A percentile compares a stretch with the other conserved stretches of the same genome.
These are phyloP conservation scores for Drosophila antonietae DNA, from an alignment of 2,888 invertebrate species.

Conservation along the genomic window DNA sequence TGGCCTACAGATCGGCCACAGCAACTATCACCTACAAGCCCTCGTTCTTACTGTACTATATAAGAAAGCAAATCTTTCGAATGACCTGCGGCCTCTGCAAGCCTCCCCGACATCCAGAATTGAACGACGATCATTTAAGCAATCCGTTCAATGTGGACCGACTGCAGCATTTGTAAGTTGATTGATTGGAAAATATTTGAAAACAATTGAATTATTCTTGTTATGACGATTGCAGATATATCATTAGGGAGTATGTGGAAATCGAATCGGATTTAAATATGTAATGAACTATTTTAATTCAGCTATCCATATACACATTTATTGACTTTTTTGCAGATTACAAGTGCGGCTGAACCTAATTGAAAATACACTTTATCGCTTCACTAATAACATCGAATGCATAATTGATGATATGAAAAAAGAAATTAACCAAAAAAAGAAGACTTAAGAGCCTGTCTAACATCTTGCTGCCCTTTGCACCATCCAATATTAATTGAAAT, in stretches of 20 bases:
- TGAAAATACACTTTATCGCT: constrained; percentile 4
- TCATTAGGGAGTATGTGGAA: constrained; percentile 1
- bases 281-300: constrained; percentile 7
- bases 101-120: constrained; percentile 21
- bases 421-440: background rate
- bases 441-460: background rate
- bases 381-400: constrained; percentile 27
- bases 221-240: background rate
- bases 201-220: background rate
- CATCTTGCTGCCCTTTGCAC: background rate
- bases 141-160: constrained; percentile 1
- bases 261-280: constrained; percentile 22
- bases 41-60: constrained; percentile 24
- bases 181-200: background rate
- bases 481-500: background rate
- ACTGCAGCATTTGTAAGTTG: constrained; percentile 28
- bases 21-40: constrained; percentile 4
- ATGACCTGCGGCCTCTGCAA: constrained; percentile 3
- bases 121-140: no score
- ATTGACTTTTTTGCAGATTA: constrained; percentile 20
- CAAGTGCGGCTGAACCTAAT: constrained; percentile 23
- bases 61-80: constrained; percentile 30
- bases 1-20: constrained; percentile 88
- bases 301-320: background rate
- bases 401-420: constrained; percentile 7